phyloP scores from a whole-genome alignment of 2,113 vertebrate species.

The Callopanchax toddi region DNA sequence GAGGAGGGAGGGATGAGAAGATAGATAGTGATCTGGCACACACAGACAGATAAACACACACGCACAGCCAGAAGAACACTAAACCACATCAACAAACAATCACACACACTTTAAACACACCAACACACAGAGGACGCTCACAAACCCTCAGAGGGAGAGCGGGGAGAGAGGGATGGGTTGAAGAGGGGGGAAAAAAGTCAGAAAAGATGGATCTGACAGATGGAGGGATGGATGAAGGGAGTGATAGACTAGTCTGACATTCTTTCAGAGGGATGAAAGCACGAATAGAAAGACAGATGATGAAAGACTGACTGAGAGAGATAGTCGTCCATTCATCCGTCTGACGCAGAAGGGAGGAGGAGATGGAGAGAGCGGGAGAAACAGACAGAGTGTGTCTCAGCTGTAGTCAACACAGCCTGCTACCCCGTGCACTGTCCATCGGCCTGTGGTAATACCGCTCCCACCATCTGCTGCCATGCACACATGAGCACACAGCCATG shows the following conservation, averaged over 20 bases:
- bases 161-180: constrained; percentile 24
- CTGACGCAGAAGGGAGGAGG: constrained; percentile 48
- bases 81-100: constrained; percentile 39
- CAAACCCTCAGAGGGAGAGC: constrained; percentile 13
- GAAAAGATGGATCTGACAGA: constrained; percentile 57
- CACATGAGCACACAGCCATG: constrained; percentile 34
- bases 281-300: constrained; percentile 56
- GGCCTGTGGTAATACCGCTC: constrained; percentile 54
- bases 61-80: constrained; percentile 18
- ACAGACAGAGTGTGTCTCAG: constrained; percentile 22
- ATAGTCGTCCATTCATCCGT: constrained; percentile 61
- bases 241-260: constrained; percentile 60
- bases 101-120: constrained; percentile 10
- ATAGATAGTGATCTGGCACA: constrained; percentile 55
- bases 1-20: neutral
- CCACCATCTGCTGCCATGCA: constrained; percentile 68
- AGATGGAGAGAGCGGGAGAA: constrained; percentile 7
- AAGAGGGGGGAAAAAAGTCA: constrained; percentile 2
- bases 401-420: constrained; percentile 56
- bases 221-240: constrained; percentile 52
- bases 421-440: constrained; percentile 41
- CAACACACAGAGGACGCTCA: neutral
- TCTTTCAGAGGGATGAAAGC: constrained; percentile 63
- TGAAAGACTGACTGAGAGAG: constrained; percentile 71
- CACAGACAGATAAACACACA: constrained; percentile 21